These are phyloP conservation scores for Amitus sp. DNA, from an alignment of 2,888 invertebrate species.

Conservation along the genomic window DNA sequence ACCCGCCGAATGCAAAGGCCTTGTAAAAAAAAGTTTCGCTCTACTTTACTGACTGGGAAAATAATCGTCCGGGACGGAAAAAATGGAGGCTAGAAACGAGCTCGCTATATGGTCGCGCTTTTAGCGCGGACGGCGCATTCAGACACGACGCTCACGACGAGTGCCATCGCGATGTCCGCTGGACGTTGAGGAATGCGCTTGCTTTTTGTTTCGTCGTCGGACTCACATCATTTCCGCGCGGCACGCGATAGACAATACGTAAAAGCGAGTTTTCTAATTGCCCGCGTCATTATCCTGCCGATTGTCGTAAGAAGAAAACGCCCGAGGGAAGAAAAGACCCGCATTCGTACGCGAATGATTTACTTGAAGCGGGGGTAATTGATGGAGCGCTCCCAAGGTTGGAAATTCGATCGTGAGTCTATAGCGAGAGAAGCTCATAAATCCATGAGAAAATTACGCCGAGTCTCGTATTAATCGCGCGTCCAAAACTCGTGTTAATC, in stretches of 20 bases:
- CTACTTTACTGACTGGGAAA: neutral
- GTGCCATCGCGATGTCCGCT: conserved; percentile 3
- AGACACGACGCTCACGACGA: conserved; percentile 6
- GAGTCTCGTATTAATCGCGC: conserved; percentile 33
- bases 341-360: too few species aligned
- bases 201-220: too few species aligned
- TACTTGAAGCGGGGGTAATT: too few species aligned
- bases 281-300: conserved; percentile 3
- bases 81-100: neutral
- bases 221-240: conserved; percentile 35
- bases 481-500: conserved; percentile 37
- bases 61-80: neutral
- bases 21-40: neutral
- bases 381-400: too few species aligned
- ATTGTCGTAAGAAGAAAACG: too few species aligned
- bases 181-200: conserved; percentile 5
- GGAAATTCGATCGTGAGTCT: conserved; percentile 35
- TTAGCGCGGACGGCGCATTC: neutral
- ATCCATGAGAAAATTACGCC: conserved; percentile 35
- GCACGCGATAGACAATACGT: conserved; percentile 42
- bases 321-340: too few species aligned
- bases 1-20: neutral
- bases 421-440: conserved; percentile 33
- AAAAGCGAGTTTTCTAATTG: conserved; percentile 33
- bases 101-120: neutral